Evolutionary conservation across 2,888 invertebrate genomes (phyloP).

Genomic region (Melanargia galathea): DNA sequence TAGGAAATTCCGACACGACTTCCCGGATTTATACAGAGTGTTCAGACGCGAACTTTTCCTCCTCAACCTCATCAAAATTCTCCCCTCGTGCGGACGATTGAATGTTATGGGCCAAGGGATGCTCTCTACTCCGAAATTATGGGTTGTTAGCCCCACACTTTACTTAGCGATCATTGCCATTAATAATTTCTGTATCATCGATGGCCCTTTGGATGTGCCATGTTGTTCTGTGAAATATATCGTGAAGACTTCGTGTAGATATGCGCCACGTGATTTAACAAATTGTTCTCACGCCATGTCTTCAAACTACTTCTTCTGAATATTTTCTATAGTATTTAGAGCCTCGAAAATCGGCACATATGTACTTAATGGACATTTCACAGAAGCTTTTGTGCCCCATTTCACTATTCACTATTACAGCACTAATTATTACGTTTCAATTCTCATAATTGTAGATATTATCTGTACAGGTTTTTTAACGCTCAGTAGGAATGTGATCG

Average conservation of each 20-base stretch:
- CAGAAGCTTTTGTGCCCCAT: too few species aligned
- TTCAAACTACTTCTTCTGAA: too few species aligned
- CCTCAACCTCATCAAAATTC: conserved; percentile 76
- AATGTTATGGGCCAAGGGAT: conserved; percentile 78
- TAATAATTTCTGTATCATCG: conserved; percentile 27
- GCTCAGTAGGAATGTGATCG: too few species aligned
- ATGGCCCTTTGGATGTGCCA: background rate
- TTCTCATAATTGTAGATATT: too few species aligned
- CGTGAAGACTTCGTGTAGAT: background rate
- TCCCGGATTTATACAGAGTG: conserved; percentile 77
- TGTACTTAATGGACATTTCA: too few species aligned
- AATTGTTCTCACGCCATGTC: too few species aligned
- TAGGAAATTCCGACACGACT: conserved; percentile 78
- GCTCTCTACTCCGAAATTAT: conserved; percentile 74
- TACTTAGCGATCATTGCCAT: conserved; percentile 28
- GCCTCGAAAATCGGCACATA: too few species aligned
- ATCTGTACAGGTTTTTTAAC: too few species aligned
- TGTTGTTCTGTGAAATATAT: background rate
- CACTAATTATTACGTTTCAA: too few species aligned
- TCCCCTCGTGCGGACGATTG: conserved; percentile 77
- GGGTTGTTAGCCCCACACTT: conserved; percentile 57
- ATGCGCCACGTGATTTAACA: background rate
- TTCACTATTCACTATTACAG: too few species aligned
- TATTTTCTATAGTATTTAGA: too few species aligned
- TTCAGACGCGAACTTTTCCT: conserved; percentile 75